Conservation (phyloP, 2,113 vertebrate species). For the Perca fluviatilis region DNA sequence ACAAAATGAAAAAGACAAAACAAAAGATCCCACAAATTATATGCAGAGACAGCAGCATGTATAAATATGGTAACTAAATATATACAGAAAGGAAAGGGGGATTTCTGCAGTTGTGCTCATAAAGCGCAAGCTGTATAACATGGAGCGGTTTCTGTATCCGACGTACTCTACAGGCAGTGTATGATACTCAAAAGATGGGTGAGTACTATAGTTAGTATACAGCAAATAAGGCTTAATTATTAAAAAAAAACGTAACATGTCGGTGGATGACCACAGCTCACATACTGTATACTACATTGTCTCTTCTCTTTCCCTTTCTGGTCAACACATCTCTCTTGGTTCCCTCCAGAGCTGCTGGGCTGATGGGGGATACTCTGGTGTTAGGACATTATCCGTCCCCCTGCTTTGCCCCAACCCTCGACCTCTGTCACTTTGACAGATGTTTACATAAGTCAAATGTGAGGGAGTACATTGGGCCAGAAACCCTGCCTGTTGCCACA, state of each 20-base stretch:
- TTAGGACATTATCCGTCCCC: conserved; percentile 17
- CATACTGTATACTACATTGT: neutral
- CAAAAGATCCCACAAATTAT: neutral
- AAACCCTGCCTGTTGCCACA: conserved; percentile 34
- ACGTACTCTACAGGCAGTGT: neutral
- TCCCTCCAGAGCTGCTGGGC: neutral
- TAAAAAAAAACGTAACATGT: neutral
- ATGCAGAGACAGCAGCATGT: neutral
- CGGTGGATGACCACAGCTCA: neutral
- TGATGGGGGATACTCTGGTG: neutral
- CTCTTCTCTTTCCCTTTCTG: neutral
- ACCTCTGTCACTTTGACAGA: conserved; percentile 71
- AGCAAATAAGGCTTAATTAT: neutral
- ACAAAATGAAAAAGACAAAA: neutral
- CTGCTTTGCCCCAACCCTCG: conserved; percentile 47
- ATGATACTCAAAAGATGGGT: neutral
- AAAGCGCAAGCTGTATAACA: neutral
- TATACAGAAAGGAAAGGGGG: neutral
- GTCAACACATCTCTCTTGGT: conserved; percentile 12
- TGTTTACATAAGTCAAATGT: conserved; percentile 68
- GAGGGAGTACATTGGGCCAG: conserved; percentile 28
- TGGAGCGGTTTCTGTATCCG: neutral
- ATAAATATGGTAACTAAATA: neutral
- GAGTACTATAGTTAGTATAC: neutral
- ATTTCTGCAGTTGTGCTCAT: neutral